A percentile compares a stretch with the other conserved stretches of the same genome.
Conservation (phyloP, 2,888 invertebrate genomes). For the Shargacucullia verbasci region DNA sequence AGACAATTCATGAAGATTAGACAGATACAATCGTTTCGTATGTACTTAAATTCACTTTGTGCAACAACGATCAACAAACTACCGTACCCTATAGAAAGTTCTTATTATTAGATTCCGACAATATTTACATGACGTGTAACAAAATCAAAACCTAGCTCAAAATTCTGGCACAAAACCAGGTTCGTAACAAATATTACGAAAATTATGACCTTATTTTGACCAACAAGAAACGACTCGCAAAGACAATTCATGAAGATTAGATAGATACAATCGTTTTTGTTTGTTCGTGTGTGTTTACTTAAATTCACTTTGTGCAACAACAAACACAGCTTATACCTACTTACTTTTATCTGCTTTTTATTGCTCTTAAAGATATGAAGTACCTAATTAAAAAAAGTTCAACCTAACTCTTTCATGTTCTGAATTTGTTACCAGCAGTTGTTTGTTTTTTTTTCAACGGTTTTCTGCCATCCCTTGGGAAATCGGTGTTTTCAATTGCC, state of each 20-base stretch:
- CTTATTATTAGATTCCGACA: conserved; percentile 4
- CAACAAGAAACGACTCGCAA: conserved; percentile 18
- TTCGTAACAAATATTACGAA: conserved; percentile 16
- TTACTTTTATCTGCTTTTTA: conserved; percentile 45
- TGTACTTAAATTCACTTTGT: conserved; percentile 25
- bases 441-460: conserved; percentile 45
- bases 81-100: conserved; percentile 4
- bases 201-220: conserved; percentile 44
- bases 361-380: conserved; percentile 40
- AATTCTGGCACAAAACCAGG: conserved; percentile 27
- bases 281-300: too few species aligned
- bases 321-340: conserved; percentile 22
- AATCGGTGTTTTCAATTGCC: conserved; percentile 54
- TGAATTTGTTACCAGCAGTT: conserved; percentile 48
- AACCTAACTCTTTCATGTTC: conserved; percentile 50
- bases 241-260: conserved; percentile 1
- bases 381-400: conserved; percentile 54
- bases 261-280: conserved; percentile 13
- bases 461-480: conserved; percentile 40
- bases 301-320: conserved; percentile 21
- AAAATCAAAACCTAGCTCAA: conserved; percentile 24
- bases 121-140: conserved; percentile 15
- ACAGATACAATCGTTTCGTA: conserved; percentile 15
- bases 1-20: conserved; percentile 1
- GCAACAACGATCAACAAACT: conserved; percentile 16